Conservation (phyloP, 2,797 vertebrate genomes). For the Dromococcyx pavoninus region DNA sequence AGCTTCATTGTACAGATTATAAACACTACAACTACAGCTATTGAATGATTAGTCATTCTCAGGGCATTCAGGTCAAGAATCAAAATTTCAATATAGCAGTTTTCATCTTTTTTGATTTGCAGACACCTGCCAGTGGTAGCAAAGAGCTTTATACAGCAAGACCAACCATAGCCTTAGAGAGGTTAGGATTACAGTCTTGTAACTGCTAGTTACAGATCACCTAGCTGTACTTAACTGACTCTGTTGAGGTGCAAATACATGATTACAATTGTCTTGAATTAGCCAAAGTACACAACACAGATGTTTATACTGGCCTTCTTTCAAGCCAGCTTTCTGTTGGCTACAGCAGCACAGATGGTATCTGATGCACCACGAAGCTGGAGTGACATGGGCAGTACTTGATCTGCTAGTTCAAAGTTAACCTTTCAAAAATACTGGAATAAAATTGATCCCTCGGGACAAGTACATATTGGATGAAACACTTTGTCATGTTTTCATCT, state of each 20-base stretch:
- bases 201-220: constrained; percentile 1
- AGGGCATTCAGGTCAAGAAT: not conserved
- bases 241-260: not conserved
- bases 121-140: not conserved
- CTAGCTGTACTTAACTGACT: not conserved
- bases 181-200: not conserved
- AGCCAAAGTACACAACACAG: not conserved
- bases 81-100: not conserved
- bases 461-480: not conserved
- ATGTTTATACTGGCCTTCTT: not conserved
- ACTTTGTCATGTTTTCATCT: not conserved
- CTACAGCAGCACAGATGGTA: constrained; percentile 6
- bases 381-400: not conserved
- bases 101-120: not conserved
- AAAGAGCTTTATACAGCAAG: not conserved
- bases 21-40: not conserved
- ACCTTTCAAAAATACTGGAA: not conserved
- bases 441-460: not conserved
- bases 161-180: not conserved
- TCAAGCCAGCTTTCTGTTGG: not conserved
- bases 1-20: not conserved
- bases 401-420: not conserved
- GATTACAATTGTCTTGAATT: not conserved
- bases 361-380: not conserved
- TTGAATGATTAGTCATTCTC: not conserved